Base-by-base conservation (phyloP, 2,888 invertebrate species). In the Sarcophaga carnaria region DNA sequence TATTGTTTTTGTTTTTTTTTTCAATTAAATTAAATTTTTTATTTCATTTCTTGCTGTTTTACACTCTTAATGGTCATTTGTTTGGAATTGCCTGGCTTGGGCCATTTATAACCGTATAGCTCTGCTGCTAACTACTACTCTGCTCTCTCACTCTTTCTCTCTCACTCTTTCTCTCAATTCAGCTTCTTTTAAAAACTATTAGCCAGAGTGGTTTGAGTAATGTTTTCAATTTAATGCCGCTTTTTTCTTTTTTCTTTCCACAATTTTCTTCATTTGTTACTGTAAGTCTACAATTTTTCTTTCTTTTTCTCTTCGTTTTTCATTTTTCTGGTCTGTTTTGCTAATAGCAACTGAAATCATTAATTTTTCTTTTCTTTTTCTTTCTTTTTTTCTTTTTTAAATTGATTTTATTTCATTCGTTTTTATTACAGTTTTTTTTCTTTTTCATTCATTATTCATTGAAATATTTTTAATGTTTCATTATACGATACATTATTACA, bases 271-370 rank as follows among this genome's bases (percentile, higher is more conserved):
- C 20, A 79, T 67, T 76, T 70, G 60, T 75, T 81, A 47, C 12
- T 70, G n/a, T 45, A 27, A 2, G 3, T 37, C 37, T 37, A 10
- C 70, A 66, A 67, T 83, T 79, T 37, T 37, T 37, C 37, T 37
- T 37, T 37, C 37, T 6, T 8, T 22, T 22, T 22, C 22, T 37
- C 37, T 37, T 37, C 37, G 37, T 27, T 27, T 22, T 22, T 83
- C n/a, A 11, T 75, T 72, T 83, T 86, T 47, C 76, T 69, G 67
- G 83, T 72, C n/a, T 60, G 74, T 59, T 64, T 76, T 59, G 62
- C 37, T 2, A 63, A 59, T 54, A 37, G 27, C 62, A 75, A 86
- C 37, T 54, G 12, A 63, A 80, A 86, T 86, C 66, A 80, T 86
- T 86, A 66, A 70, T 70, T 69, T 77, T 37, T 37, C 37, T 37